phyloP scores from a whole-genome alignment of 2,888 invertebrate genomes.

The Onthophagus sagittarius region DNA sequence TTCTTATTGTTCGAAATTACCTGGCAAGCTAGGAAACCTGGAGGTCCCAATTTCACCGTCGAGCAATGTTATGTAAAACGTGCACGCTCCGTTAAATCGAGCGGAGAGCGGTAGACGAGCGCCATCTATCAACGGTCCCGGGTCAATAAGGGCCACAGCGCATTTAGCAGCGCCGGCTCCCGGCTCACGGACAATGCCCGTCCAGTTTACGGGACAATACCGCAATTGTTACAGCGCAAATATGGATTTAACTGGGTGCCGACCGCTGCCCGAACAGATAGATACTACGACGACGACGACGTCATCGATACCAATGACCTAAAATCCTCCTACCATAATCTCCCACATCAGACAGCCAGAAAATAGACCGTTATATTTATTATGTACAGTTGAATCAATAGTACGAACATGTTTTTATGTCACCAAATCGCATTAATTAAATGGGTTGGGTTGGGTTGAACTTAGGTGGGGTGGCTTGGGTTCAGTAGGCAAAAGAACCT shows the following conservation, averaged over 20 bases:
- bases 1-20: background rate
- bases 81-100: background rate
- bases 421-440: no score
- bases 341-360: background rate
- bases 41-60: background rate
- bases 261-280: background rate
- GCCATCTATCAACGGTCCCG: background rate
- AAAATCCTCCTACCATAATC: no score
- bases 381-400: no score
- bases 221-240: background rate
- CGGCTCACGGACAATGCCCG: background rate
- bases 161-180: background rate
- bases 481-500: no score
- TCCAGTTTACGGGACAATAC: background rate
- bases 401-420: no score
- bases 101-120: background rate
- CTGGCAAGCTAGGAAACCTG: background rate
- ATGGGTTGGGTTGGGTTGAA: no score
- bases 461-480: no score
- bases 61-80: background rate
- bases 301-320: background rate
- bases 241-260: background rate
- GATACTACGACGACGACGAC: background rate
- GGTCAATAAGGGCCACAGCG: background rate
- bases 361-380: background rate